Evolutionary conservation across 2,888 invertebrate genomes (phyloP).

Genomic region (Luperina testacea): DNA sequence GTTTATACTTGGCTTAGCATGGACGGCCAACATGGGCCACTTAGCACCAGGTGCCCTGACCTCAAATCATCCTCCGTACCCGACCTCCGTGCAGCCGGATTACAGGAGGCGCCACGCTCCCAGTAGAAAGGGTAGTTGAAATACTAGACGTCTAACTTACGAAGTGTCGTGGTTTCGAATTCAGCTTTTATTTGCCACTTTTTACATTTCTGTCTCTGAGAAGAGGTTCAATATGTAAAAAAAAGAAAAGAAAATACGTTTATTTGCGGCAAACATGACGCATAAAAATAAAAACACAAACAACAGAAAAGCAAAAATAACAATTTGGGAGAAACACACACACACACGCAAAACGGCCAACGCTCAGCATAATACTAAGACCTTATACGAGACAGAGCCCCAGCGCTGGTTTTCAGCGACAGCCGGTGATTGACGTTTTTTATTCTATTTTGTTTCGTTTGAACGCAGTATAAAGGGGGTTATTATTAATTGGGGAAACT

Average conservation of each 20-base stretch:
- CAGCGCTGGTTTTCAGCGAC: too few species aligned
- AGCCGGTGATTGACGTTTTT: too few species aligned
- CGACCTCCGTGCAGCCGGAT: conserved; percentile 45
- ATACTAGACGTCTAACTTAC: not conserved
- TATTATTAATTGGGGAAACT: not conserved
- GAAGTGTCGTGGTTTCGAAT: conserved; percentile 15
- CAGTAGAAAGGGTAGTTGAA: conserved; percentile 18
- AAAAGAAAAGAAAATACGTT: too few species aligned
- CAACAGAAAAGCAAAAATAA: too few species aligned
- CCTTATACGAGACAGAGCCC: too few species aligned
- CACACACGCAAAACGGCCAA: too few species aligned
- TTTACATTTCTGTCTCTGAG: not conserved
- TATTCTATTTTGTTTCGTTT: too few species aligned
- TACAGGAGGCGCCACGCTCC: conserved; percentile 48
- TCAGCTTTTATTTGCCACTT: not conserved
- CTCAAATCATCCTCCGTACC: conserved; percentile 26
- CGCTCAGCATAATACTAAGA: too few species aligned
- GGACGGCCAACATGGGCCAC: conserved; percentile 88
- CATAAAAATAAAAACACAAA: too few species aligned
- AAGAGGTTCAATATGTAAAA: not conserved
- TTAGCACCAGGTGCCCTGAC: conserved; percentile 2
- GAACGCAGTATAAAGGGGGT: not conserved
- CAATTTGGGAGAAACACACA: too few species aligned
- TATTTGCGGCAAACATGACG: too few species aligned
- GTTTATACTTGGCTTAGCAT: conserved; percentile 99